Evolutionary conservation across 2,113 vertebrate genomes (phyloP), one percentile per base, ranked within the genome.

Genomic region (Aldabrachelys gigantea): DNA sequence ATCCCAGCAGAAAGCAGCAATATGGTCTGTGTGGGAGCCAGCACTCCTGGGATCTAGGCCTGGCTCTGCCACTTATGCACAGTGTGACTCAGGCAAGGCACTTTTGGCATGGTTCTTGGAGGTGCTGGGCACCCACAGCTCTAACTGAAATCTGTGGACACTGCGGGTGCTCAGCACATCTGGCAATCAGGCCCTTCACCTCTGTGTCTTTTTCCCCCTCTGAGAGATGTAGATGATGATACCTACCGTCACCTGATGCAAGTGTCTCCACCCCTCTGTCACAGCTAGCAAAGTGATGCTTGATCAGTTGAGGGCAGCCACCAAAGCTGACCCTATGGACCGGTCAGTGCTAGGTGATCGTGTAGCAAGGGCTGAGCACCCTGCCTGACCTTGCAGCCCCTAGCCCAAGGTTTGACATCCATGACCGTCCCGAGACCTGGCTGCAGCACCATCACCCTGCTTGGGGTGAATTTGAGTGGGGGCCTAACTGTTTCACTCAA

Each of bases 211-310:
- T 25, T 87, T 35, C 35, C 35, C 85, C 24, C 22, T 80, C 35
- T 78, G 35, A 72, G 72, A 65, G 59, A 0, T 11, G 25, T 86
- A 1, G 11, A 49, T 76, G 89, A 21, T 54, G 84, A 29, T 85
- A 44, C 47, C 82, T 76, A 89, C 86, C 22, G 5, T 90, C 78
- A 75, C 80, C 65, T 76, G 57, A 84, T 89, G 85, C 4, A 41
- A 10, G 72, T 22, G 14, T 90, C 82, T 82, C 56, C 81, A 90
- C 29, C 44, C 80, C 14, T 12, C 90, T 14, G 24, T 50, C 80
- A 75, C 78, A 35, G 89, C 69, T 81, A 56, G 12, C 82, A 89
- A 92, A 50, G 54, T 88, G 88, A 3, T 69, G 80, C 47, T 89
- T 91, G 84, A 50, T 78, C 62, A 56, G 79, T 35, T 49, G 14